Evolutionary conservation across 1,140 invertebrate species (phyloP).

Genomic region (Neotoxoptera formosana): DNA sequence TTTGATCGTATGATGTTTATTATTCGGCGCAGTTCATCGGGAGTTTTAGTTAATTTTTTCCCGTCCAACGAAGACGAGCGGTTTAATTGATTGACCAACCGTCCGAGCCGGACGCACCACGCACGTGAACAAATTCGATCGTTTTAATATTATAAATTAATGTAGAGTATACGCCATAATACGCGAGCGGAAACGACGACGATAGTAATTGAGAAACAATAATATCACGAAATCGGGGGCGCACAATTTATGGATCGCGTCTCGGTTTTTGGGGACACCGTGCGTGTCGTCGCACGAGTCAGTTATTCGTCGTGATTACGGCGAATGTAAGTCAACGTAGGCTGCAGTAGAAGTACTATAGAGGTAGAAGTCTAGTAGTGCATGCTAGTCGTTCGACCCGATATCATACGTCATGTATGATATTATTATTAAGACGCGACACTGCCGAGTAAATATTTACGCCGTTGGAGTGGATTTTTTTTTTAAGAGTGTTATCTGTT

Average conservation of each 20-base stretch:
- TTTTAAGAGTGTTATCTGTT: neutral
- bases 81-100: constrained; percentile 17
- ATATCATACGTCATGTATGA: neutral
- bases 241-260: neutral
- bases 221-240: neutral
- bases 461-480: neutral
- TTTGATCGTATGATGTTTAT: neutral
- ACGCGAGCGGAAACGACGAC: neutral
- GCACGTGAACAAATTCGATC: neutral
- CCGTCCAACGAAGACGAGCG: neutral
- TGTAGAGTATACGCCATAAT: neutral
- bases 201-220: neutral
- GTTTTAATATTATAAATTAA: neutral
- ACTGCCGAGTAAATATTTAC: neutral
- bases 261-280: neutral
- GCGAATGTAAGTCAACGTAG: neutral
- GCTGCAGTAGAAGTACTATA: neutral
- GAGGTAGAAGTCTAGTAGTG: neutral
- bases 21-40: neutral
- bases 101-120: neutral
- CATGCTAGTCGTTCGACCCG: neutral
- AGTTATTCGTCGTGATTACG: neutral
- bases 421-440: neutral
- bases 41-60: neutral
- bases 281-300: neutral